Evolutionary conservation across 2,113 vertebrate species (phyloP).

Genomic region (Todiramphus saurophagus): DNA sequence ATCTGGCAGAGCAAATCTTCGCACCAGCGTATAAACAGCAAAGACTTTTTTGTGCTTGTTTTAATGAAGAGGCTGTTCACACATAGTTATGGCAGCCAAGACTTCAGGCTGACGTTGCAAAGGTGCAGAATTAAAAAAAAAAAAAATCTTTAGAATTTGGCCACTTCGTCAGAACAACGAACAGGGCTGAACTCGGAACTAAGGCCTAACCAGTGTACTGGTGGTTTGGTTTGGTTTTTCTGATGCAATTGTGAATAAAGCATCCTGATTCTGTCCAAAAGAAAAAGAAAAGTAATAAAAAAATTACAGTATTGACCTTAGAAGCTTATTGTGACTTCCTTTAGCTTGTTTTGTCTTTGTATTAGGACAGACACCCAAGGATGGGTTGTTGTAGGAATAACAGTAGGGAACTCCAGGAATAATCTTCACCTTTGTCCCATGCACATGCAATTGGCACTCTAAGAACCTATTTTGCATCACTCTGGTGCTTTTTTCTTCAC

Average conservation of each 20-base stretch:
- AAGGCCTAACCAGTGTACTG: not conserved
- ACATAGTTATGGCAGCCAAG: not conserved
- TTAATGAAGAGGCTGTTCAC: not conserved
- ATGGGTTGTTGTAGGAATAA: not conserved
- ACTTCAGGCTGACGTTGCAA: not conserved
- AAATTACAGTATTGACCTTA: not conserved
- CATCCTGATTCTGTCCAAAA: not conserved
- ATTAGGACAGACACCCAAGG: not conserved
- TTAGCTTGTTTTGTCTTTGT: not conserved
- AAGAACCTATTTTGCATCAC: not conserved
- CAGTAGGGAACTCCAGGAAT: not conserved
- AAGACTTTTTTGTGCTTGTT: not conserved
- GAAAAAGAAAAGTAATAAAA: not conserved
- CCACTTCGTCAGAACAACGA: not conserved
- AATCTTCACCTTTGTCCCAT: not conserved
- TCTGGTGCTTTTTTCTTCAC: not conserved
- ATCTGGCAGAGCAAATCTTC: not conserved
- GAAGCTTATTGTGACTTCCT: not conserved
- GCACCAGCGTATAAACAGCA: not conserved
- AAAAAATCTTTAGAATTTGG: not conserved
- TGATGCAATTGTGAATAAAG: not conserved
- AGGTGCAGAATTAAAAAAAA: not conserved
- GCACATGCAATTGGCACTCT: not conserved
- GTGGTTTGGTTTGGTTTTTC: not conserved
- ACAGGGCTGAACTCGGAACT: not conserved